Percentiles rank a stretch among this genome's conserved stretches.
Evolutionary conservation across 2,797 vertebrate genomes (phyloP).

Genomic region (Poeciliopsis paucimaculata): DNA sequence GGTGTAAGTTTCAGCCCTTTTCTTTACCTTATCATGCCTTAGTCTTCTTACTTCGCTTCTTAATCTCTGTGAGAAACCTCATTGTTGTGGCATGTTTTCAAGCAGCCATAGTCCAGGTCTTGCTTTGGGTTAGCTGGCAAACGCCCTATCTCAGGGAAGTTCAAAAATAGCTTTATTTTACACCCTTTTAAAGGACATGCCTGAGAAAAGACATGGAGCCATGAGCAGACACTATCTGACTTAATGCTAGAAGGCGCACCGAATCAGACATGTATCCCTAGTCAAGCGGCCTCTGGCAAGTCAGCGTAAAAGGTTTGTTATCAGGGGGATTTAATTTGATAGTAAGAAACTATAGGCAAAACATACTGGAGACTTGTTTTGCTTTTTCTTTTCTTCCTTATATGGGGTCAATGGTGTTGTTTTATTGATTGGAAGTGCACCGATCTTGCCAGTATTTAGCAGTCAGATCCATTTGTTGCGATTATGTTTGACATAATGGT

Average conservation of each 20-base stretch:
- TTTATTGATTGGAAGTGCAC: slow-evolving; percentile 55
- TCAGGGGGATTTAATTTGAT: slow-evolving; percentile 58
- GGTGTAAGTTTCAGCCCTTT: slow-evolving; percentile 44
- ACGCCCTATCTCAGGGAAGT: slow-evolving; percentile 75
- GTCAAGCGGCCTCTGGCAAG: slow-evolving; percentile 64
- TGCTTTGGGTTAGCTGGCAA: slow-evolving; percentile 72
- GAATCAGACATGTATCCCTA: slow-evolving; percentile 59
- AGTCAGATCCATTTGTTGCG: slow-evolving; percentile 65
- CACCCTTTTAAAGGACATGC: slow-evolving; percentile 65
- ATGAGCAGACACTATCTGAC: slow-evolving; percentile 50
- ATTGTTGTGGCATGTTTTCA: slow-evolving; percentile 71
- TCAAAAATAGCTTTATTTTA: slow-evolving; percentile 73
- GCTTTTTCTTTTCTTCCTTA: slow-evolving; percentile 57
- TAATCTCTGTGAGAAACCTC: slow-evolving; percentile 54
- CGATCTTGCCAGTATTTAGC: slow-evolving; percentile 53
- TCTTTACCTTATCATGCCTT: slow-evolving; percentile 40
- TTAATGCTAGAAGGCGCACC: slow-evolving; percentile 59
- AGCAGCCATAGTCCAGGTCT: slow-evolving; percentile 56
- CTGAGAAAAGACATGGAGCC: slow-evolving; percentile 50
- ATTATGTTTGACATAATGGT: slow-evolving; percentile 71
- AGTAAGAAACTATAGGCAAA: slow-evolving; percentile 41
- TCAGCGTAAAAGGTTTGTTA: slow-evolving; percentile 59
- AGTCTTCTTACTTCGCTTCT: slow-evolving; percentile 34
- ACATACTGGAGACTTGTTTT: slow-evolving; percentile 38
- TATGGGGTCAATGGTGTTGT: slow-evolving; percentile 47